Base-by-base conservation (phyloP, 2,888 invertebrate species). In the Acanthococcus lagerstroemiae region DNA sequence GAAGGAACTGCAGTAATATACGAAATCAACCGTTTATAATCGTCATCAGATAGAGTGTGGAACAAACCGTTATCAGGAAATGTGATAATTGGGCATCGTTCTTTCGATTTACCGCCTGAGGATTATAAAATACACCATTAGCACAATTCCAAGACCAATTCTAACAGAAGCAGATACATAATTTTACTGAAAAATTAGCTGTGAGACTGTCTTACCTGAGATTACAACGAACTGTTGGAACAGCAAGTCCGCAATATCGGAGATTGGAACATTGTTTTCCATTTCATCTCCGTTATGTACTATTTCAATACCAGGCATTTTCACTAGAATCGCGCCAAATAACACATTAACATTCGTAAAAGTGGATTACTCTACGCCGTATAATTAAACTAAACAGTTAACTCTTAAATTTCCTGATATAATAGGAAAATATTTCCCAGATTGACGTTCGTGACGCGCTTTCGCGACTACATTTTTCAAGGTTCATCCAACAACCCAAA, bases 1-100 rank as follows among this genome's bases (percentile, higher is more conserved):
- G 93, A 88, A 78, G 95, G 94, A 75, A 96, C 91, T 74, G 93
- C 92, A 69, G 94, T 90, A 77, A 96, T 86, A 82, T 96, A 96
- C 74, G 90, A 83, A 78, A 95, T 86, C 73, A 96, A 82, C 75
- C 90, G 86, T 75, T 88, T 86, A 79, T 95, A 96, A 76, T 95
- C 93, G 68, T 86, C 82, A 72, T 93, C 91, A 65, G 83, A 83
- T 71, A 95, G 79, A 70, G 85, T 80, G 74, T 90, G 86, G 76
- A 91, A 90, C 79, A 90, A 89, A 74, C 88, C 88, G 77, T 89
- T 84, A 79, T 96, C 96, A 46, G 95, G 95, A 79, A 96, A 95
- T 71, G 93, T 93, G 75, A 96, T 86, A 72, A 96, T 84, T 19
- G 95, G 94, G 73, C 90, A 88, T 73, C 95, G 94, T 77, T 94